These are phyloP conservation scores for Isoperla grammatica DNA, from an alignment of 2,888 invertebrate genomes.

Conservation along the genomic window DNA sequence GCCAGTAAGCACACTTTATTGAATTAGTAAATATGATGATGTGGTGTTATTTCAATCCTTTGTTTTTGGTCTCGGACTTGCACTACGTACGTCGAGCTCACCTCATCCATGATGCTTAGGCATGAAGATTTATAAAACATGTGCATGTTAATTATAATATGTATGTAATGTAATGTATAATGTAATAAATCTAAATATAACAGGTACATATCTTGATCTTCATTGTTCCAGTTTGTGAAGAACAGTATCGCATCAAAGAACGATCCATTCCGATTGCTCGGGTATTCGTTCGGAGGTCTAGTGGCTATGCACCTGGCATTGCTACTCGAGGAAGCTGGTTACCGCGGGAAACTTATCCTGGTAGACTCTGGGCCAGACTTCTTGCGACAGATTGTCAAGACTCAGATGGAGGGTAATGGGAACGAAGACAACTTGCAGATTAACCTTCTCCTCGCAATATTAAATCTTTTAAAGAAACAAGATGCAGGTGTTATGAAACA, in stretches of 20 bases:
- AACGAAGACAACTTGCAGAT: slow-evolving; percentile 51
- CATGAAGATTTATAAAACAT: not conserved
- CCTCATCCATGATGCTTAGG: not conserved
- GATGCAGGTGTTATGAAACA: not conserved
- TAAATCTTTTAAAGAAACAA: slow-evolving; percentile 17
- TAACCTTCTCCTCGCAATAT: slow-evolving; percentile 51
- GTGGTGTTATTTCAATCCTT: no score
- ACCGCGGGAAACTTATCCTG: slow-evolving; percentile 58
- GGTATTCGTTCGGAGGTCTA: slow-evolving; percentile 83
- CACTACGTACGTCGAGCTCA: no score
- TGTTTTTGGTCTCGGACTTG: no score
- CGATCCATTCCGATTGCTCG: slow-evolving; percentile 66
- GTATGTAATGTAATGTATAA: not conserved
- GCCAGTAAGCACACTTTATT: slow-evolving; percentile 44
- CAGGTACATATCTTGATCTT: not conserved
- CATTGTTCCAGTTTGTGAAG: slow-evolving; percentile 19
- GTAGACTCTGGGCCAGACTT: slow-evolving; percentile 79
- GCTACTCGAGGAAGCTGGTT: slow-evolving; percentile 61
- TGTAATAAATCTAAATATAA: not conserved
- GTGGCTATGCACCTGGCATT: slow-evolving; percentile 71
- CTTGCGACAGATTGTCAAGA: slow-evolving; percentile 39
- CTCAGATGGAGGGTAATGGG: slow-evolving; percentile 39
- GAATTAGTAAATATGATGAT: no score
- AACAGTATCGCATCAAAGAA: slow-evolving; percentile 28
- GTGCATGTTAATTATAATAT: not conserved